Percentiles rank a stretch among this genome's conserved stretches.
Evolutionary conservation across 2,888 invertebrate species (phyloP).

Genomic region (Emmelina monodactyla): DNA sequence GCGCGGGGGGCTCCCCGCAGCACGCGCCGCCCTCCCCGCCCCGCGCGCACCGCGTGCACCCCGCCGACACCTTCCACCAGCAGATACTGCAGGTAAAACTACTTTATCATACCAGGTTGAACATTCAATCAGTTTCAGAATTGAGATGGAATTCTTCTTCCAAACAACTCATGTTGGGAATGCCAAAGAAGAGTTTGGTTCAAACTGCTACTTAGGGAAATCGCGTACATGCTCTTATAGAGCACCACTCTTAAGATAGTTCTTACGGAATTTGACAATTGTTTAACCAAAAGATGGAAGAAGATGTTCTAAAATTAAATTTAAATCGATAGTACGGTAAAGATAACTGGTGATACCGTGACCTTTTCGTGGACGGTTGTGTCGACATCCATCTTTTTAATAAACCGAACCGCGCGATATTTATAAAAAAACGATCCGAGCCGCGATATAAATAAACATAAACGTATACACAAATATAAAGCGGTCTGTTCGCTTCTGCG

Average conservation of each 20-base stretch:
- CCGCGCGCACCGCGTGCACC: constrained; percentile 58
- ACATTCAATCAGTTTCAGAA: too few relatives aligned
- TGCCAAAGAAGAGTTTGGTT: too few relatives aligned
- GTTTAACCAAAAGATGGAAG: too few relatives aligned
- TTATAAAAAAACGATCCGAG: constrained; percentile 28
- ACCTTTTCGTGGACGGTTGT: constrained; percentile 42
- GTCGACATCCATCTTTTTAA: constrained; percentile 32
- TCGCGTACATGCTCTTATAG: too few relatives aligned
- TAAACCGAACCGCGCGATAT: constrained; percentile 25
- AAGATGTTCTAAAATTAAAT: too few relatives aligned
- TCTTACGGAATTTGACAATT: too few relatives aligned
- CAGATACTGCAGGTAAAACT: constrained; percentile 75
- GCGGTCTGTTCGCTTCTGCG: constrained; percentile 23
- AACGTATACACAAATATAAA: constrained; percentile 19
- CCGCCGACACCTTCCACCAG: constrained; percentile 71
- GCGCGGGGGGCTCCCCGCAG: constrained; percentile 50
- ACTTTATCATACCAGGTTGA: too few relatives aligned
- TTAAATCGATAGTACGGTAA: too few relatives aligned
- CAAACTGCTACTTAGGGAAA: too few relatives aligned
- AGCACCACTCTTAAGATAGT: too few relatives aligned
- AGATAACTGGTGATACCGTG: constrained; percentile 45
- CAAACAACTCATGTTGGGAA: too few relatives aligned
- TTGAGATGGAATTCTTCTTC: too few relatives aligned
- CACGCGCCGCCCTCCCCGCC: constrained; percentile 60
- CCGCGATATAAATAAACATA: constrained; percentile 25